A percentile compares a stretch with the other conserved stretches of the same genome.
These are phyloP conservation scores for Pomatorhinus ruficollis DNA, from an alignment of 2,113 vertebrate species.

Conservation along the genomic window DNA sequence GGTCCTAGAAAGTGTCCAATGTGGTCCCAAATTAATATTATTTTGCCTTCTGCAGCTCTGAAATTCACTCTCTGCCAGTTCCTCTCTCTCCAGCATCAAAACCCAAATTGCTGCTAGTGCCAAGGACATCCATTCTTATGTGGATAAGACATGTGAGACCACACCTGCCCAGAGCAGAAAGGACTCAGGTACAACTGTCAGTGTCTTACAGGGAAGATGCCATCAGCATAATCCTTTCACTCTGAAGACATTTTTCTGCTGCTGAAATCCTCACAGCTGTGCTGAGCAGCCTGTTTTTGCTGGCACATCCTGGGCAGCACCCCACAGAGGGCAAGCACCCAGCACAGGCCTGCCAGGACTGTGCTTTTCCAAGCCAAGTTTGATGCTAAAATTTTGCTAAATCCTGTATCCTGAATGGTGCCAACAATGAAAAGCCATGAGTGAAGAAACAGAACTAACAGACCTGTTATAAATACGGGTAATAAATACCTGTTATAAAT, in stretches of 20 bases:
- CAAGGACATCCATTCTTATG: background rate
- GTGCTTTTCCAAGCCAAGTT: background rate
- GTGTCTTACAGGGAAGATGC: background rate
- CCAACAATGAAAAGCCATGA: background rate
- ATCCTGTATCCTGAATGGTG: background rate
- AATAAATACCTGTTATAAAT: background rate
- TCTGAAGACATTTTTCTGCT: background rate
- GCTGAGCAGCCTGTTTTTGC: background rate
- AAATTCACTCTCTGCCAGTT: background rate
- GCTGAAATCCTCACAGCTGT: background rate
- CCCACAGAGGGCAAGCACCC: background rate
- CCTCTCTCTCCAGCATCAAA: background rate
- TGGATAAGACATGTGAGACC: background rate
- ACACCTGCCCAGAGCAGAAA: background rate
- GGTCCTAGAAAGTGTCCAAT: background rate
- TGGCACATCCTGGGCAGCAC: background rate
- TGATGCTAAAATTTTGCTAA: background rate
- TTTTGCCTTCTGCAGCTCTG: background rate
- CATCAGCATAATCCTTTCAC: background rate
- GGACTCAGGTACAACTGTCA: accelerated
- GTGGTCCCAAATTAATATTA: background rate
- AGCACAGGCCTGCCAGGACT: background rate
- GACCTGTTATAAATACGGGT: background rate
- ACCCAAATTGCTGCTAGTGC: background rate
- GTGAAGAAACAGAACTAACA: background rate